These are phyloP conservation scores for Porites australiensis DNA, from an alignment of 64 coral and sea anemone genomes.

Conservation along the genomic window DNA sequence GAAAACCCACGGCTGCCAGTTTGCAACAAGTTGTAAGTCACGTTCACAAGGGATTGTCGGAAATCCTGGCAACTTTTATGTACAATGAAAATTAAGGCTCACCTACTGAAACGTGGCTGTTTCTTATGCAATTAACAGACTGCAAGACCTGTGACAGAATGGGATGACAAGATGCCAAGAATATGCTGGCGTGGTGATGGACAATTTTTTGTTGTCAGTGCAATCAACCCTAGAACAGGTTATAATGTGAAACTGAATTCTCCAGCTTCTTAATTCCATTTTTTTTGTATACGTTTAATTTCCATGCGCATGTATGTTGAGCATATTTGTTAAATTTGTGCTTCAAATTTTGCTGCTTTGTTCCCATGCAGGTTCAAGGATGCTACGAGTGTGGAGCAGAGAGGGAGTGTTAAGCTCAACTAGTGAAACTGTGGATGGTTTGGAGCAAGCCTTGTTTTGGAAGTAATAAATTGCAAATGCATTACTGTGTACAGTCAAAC, in stretches of 20 bases:
- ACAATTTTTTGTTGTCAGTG: conserved; percentile 97
- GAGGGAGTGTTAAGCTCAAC: conserved; percentile 91
- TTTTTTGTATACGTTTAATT: no score
- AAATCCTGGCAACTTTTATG: no score
- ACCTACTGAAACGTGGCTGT: no score
- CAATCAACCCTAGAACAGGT: conserved; percentile 77
- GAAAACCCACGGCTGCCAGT: conserved; percentile 86
- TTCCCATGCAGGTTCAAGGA: conserved; percentile 78
- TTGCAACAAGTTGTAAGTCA: conserved; percentile 78
- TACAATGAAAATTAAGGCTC: no score
- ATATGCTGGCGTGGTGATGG: conserved; percentile 97
- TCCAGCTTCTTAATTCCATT: background rate
- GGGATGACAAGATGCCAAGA: conserved; percentile 85
- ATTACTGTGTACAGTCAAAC: background rate
- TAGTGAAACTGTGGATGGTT: conserved; percentile 87
- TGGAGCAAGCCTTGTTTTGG: conserved; percentile 87
- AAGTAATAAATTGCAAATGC: conserved; percentile 57
- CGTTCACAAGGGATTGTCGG: background rate
- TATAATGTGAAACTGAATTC: background rate
- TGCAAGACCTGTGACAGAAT: conserved; percentile 66
- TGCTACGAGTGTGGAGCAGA: conserved; percentile 85
- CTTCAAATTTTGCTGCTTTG: no score
- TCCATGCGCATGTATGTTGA: no score
- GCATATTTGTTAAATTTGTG: background rate
- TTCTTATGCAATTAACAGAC: conserved; percentile 17